phyloP scores from a whole-genome alignment of 2,113 vertebrate species.

The Pavo muticus region DNA sequence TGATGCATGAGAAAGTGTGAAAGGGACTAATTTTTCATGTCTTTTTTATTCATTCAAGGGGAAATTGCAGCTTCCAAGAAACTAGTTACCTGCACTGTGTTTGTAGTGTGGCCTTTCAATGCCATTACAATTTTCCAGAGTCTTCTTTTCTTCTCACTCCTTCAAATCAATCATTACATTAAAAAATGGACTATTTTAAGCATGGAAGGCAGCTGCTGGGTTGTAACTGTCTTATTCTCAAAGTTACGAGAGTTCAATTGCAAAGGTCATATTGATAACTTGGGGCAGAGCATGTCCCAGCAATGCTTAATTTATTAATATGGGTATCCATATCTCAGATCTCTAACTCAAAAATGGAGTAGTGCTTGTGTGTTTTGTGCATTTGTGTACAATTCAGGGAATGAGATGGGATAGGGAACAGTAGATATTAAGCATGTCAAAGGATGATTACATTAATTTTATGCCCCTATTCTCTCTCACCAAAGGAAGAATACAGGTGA shows the following conservation, averaged over 20 bases:
- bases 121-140: background rate
- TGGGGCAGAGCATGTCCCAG: background rate
- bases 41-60: background rate
- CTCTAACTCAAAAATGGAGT: background rate
- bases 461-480: background rate
- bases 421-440: background rate
- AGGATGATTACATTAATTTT: background rate
- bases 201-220: background rate
- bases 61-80: background rate
- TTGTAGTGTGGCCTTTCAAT: background rate
- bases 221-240: background rate
- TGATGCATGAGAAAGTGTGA: background rate
- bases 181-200: background rate
- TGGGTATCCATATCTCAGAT: background rate
- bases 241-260: background rate
- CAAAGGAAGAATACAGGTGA: background rate
- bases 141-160: background rate
- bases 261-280: background rate
- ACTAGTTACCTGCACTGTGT: background rate
- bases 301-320: background rate
- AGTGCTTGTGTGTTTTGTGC: background rate
- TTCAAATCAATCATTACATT: background rate
- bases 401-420: rapidly evolving
- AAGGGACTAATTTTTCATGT: background rate
- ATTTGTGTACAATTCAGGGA: background rate